These are phyloP conservation scores for Perca flavescens DNA, from an alignment of 2,113 vertebrate genomes.

Conservation along the genomic window DNA sequence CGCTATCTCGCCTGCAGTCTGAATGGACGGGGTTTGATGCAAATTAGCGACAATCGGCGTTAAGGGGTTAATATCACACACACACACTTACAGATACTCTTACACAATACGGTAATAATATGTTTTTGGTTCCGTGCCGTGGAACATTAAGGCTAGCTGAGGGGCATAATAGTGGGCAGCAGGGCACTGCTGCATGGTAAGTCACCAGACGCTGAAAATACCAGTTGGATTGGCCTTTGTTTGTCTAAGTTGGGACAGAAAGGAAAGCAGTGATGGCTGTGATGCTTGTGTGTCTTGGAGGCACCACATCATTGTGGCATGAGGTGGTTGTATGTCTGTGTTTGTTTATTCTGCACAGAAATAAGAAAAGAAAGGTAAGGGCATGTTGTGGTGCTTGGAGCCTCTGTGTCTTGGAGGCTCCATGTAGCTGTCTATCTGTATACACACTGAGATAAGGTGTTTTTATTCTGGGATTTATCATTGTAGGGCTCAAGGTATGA, in stretches of 20 bases:
- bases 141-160: conserved; percentile 56
- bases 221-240: conserved; percentile 59
- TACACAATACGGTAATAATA: conserved; percentile 59
- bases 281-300: conserved; percentile 49
- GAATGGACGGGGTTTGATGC: too few relatives aligned
- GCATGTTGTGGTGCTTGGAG: conserved; percentile 54
- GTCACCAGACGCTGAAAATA: conserved; percentile 65
- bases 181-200: conserved; percentile 46
- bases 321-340: conserved; percentile 62
- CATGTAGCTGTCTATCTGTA: conserved; percentile 38
- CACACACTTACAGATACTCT: conserved; percentile 11
- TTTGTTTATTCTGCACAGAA: conserved; percentile 64
- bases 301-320: conserved; percentile 64
- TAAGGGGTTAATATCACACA: background rate
- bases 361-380: conserved; percentile 52
- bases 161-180: conserved; percentile 53
- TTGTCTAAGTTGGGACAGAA: conserved; percentile 54
- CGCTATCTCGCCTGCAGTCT: too few relatives aligned
- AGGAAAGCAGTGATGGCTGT: conserved; percentile 53
- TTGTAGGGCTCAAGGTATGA: conserved; percentile 1
- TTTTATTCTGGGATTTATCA: conserved; percentile 23
- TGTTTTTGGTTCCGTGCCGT: conserved; percentile 55
- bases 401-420: conserved; percentile 59
- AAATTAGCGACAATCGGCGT: too few relatives aligned
- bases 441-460: conserved; percentile 18